These are phyloP conservation scores for Grammomys surdaster DNA, from an alignment of 2,113 vertebrate genomes.

Conservation along the genomic window DNA sequence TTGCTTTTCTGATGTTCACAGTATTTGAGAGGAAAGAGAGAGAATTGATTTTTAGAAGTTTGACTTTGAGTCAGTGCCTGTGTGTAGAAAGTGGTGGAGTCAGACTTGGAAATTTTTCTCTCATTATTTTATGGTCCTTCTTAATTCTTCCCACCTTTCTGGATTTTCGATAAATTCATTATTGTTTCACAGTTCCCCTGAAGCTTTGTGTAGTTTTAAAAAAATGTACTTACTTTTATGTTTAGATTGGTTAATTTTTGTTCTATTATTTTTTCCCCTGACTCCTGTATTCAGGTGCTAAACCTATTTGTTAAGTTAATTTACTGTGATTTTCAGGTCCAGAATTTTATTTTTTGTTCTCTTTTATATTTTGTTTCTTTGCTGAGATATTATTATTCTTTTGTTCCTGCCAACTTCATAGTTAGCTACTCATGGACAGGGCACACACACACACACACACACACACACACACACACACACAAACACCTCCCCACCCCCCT, in stretches of 20 bases:
- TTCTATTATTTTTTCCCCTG: constrained; percentile 10
- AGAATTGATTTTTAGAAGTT: constrained; percentile 34
- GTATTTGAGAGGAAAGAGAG: neutral
- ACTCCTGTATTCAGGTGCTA: neutral
- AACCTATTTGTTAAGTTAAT: neutral
- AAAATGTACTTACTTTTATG: neutral
- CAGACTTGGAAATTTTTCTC: neutral
- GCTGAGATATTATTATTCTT: constrained; percentile 37
- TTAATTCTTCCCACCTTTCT: neutral
- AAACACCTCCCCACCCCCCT: no score
- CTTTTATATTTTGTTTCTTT: constrained; percentile 13
- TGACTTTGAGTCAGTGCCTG: neutral
- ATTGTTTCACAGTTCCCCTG: neutral
- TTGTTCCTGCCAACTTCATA: constrained; percentile 34
- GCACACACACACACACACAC: no score
- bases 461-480: no score
- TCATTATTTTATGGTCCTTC: neutral
- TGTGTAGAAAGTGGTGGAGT: neutral
- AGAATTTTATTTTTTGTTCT: neutral
- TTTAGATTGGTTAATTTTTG: neutral
- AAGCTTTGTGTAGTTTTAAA: constrained; percentile 42
- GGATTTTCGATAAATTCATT: constrained; percentile 36
- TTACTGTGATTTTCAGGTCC: neutral
- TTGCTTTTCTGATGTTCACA: constrained; percentile 13
- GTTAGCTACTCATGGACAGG: neutral